Evolutionary conservation across 2,113 vertebrate genomes (phyloP), one percentile per base, ranked within the genome.

Genomic region (Uria aalge): DNA sequence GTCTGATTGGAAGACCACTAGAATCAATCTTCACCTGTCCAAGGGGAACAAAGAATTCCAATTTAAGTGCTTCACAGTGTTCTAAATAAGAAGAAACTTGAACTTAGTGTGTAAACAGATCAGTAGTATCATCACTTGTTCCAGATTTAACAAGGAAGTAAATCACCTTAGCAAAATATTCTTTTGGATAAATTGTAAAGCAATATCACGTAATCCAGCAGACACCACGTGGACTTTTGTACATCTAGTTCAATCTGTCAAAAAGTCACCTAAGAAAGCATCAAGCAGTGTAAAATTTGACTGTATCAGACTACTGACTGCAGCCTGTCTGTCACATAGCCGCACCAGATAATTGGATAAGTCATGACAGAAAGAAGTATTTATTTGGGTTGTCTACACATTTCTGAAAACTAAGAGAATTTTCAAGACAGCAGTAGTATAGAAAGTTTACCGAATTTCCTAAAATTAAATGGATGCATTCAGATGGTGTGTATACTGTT

Each of bases 21-120:
- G 22, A 92, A 72, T 96, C 73, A 94, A 87, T 95, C 90, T 95
- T 91, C 45, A 85, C 77, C 36, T 87, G 40, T 75, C 87, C 90
- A 57, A 81, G 74, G 66, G 74, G n/a, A 95, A 52, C 77, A 94
- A 82, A 94, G 72, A 7, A 85, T 84, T 95, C 60, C 64, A 63
- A 43, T 84, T 89, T 62, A 71, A 84, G 59, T 52, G 38, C 18
- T 89, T 34, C 32, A 36, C 30, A 21, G 36, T 50, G 27, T 63
- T 71, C n/a, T 71, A 89, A 84, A 41, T n/a, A 62, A 78, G 50
- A 92, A 85, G 59, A 80, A 77, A 38, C 43, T 47, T 32, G 13
- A 78, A 41, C 47, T 48, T 41, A 14, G 17, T 64, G 38, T 59
- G 56, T 64, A 67, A 77, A 68, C n/a, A 85, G 52, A 68, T 72